Evolutionary conservation across 2,797 vertebrate species (phyloP).

Genomic region (Odontamblyopus lacepedii): DNA sequence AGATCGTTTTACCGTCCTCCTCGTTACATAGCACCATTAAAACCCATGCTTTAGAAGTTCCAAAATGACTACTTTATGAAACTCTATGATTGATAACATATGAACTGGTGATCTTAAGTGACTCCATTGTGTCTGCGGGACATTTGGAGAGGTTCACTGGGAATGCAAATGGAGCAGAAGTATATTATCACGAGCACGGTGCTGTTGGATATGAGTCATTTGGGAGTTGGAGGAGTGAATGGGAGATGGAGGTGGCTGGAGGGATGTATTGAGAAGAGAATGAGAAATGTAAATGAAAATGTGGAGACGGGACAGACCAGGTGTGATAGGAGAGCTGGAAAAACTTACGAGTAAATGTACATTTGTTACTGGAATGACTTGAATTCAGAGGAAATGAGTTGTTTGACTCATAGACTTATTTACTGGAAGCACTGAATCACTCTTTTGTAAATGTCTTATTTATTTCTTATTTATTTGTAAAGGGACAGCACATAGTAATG

Average conservation of each 20-base stretch:
- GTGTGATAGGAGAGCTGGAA: neutral
- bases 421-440: too few relatives aligned
- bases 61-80: slow-evolving; percentile 2
- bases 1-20: too few relatives aligned
- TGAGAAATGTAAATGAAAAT: neutral
- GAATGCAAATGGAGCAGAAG: slow-evolving; percentile 22
- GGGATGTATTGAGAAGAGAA: neutral
- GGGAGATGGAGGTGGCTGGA: neutral
- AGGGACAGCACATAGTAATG: too few relatives aligned
- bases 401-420: neutral
- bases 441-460: too few relatives aligned
- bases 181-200: slow-evolving; percentile 1
- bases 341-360: neutral
- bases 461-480: too few relatives aligned
- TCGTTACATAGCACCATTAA: neutral
- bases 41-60: neutral
- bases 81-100: slow-evolving; percentile 31
- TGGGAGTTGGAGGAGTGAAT: slow-evolving; percentile 5
- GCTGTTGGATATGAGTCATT: slow-evolving; percentile 15
- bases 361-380: neutral
- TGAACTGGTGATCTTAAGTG: slow-evolving; percentile 1
- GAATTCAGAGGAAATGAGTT: neutral
- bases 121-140: slow-evolving; percentile 12
- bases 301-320: neutral
- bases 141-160: slow-evolving; percentile 19